Evolutionary conservation across 2,113 vertebrate species (phyloP), one percentile per base, ranked within the genome.

Genomic region (Dicaeum eximium): DNA sequence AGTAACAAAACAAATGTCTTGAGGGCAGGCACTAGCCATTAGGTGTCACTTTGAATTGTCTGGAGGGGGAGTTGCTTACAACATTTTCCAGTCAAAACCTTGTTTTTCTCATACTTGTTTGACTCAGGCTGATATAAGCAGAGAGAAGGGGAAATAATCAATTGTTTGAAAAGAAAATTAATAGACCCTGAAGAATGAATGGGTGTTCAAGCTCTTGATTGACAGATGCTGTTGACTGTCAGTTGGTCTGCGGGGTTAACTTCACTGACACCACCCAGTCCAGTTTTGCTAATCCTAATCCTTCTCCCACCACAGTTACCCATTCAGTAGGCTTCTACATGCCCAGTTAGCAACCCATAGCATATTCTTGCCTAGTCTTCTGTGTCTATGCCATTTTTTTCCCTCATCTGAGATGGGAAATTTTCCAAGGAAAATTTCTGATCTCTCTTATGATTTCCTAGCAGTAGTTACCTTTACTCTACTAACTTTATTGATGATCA

Each of bases 391-490:
- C 16, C 11, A 42, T 17, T 70, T 64, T 40, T 82, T 48, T 67
- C 10, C 35, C 22, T 71, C 15, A 30, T 56, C 25, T 48, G n/a
- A 37, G 2, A 20, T 4, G 0, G 0, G 23, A 38, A 30, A 66
- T 80, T 45, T 40, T 54, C 69, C n/a, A 10, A 48, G 22, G 37
- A 73, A 35, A 27, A n/a, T 47, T 67, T 53, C 38, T 75, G 23
- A 12, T 74, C 28, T 73, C 21, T 71, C 6, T 70, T 61, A 18
- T 0, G 4, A 13, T 70, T 33, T 58, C 21, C 50, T 74, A 30
- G 38, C 23, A 56, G 14, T 51, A 21, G n/a, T 84, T 84, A 24
- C 28, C 15, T 71, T 84, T 84, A n/a, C 33, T 62, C 33, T 57
- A 27, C 23, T 51, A 50, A 38, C 19, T 72, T 72, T 8, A 18